Evolutionary conservation across 2,797 vertebrate genomes (phyloP), one percentile per base, ranked within the genome.

Genomic region (Anguilla pacifica): DNA sequence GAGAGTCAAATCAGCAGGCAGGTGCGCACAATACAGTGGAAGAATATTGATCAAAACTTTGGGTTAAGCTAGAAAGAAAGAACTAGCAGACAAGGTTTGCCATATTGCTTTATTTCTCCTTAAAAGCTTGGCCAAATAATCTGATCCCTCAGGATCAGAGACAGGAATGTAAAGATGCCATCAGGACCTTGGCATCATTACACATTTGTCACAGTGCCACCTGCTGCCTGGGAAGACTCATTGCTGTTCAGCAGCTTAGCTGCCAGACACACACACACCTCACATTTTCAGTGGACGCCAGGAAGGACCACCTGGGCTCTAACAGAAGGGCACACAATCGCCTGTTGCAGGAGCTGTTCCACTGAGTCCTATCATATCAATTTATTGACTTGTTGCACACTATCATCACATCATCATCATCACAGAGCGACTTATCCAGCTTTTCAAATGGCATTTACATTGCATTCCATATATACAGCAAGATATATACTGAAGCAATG

Each of bases 211-310:
- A 85, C 77, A 55, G 46, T 83, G 88, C 84, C 88, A 83, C 86
- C 88, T 88, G 77, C 85, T 88, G 88, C 61, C 64, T 39, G 9
- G 39, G 77, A 81, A 81, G 39, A 81, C 19, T 43, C 77, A 46
- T 17, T 46, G 39, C 3, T 22, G 17, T 13, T 43, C 6, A 19
- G 35, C 77, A 22, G 39, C 19, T 7, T 81, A 43, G 43, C 77
- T 46, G 77, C 39, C 77, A 81, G 39, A 81, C 84, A 85, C 39
- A 64, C 25, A 72, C 51, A 79, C 70, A 83, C 28, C n/a, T 25
- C 31, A 35, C 31, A 59, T 51, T 82, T 59, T 53, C 77, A 46
- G 43, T 46, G 43, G 43, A 46, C 74, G n/a, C 67, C 77, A 88
- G 61, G 67, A 49, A 74, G 46, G 55, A 28, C 70, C 79, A 88